Base-by-base conservation (phyloP, 2,888 invertebrate genomes). In the Chrysolina americana region DNA sequence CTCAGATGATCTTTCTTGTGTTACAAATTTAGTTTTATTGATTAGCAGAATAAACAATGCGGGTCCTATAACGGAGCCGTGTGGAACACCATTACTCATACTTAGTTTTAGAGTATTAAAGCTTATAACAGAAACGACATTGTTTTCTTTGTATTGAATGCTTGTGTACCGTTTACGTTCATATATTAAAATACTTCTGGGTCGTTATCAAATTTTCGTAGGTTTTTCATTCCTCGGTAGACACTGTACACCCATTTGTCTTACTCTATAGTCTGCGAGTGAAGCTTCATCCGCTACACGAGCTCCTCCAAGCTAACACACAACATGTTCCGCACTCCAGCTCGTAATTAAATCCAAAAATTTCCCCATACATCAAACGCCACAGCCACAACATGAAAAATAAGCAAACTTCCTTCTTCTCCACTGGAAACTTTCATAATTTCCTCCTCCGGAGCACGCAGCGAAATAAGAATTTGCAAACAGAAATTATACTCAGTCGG, bases 391-490 rank as follows among this genome's bases (percentile, higher is more conserved):
- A 83, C 81, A 80, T 76, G 84, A 83, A 83, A 84, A 84, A 84
- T 84, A 83, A 82, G 82, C 81, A 80, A 81, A 82, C 81, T 83
- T 82, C 81, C 82, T 82, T 81, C 80, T 77, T 75, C 70, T 70
- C 74, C 75, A 75, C 75, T 81, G 78, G 76, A 83, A 86, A 86
- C 85, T 86, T 86, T 85, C 83, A 86, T 84, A 86, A 86, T 86
- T 86, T 86, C 85, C 85, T 85, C 82, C 83, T 83, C 83, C 77
- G 78, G 80, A 78, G 65, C 78, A 73, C 74, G 76, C 78, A 76
- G 77, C 79, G 78, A 82, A 83, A 83, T 82, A 83, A 84, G 81
- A 83, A 84, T 80, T 84, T 83, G 79, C 78, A 80, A 77, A 72
- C 68, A 70, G 73, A 79, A 76, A 75, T 77, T 76, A 76, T 73